These are phyloP conservation scores for Heteronetta atricapilla DNA, from an alignment of 2,113 vertebrate species.

Conservation along the genomic window DNA sequence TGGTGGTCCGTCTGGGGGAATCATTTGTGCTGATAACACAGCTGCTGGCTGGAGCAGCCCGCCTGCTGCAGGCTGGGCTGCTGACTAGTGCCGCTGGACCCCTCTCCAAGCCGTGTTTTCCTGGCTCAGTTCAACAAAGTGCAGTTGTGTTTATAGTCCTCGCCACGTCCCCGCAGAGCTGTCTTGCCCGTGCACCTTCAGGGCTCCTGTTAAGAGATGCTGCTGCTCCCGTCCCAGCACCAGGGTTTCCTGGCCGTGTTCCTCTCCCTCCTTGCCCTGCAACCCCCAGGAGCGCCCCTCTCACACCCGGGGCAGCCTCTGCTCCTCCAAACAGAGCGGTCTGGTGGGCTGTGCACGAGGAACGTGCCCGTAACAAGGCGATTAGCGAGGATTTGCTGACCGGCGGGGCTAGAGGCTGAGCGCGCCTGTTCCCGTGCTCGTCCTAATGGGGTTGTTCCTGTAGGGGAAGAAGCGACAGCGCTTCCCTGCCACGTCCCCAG, in stretches of 20 bases:
- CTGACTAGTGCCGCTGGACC: background rate
- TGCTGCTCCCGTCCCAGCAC: background rate
- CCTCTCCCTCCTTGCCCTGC: background rate
- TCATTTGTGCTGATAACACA: constrained; percentile 26
- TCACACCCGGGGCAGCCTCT: background rate
- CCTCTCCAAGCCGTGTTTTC: background rate
- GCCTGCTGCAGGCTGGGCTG: background rate
- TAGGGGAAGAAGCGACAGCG: rapidly evolving
- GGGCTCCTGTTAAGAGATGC: background rate
- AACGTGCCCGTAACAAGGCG: rapidly evolving
- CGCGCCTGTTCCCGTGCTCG: rapidly evolving
- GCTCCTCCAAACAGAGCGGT: background rate
- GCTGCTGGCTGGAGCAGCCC: background rate
- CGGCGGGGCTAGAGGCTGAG: background rate
- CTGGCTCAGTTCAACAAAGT: background rate
- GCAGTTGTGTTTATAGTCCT: constrained; percentile 16
- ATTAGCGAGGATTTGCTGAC: background rate
- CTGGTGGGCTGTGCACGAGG: background rate
- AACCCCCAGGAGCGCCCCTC: background rate
- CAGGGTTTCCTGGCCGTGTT: background rate
- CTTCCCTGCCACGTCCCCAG: background rate
- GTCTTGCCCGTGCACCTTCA: background rate
- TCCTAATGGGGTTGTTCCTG: background rate
- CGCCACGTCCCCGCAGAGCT: constrained; percentile 18
- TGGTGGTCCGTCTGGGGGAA: background rate